Percentiles rank a stretch among this genome's conserved stretches.
These are phyloP conservation scores for Drosophila truncata DNA, from an alignment of 1,140 invertebrate species.

Conservation along the genomic window DNA sequence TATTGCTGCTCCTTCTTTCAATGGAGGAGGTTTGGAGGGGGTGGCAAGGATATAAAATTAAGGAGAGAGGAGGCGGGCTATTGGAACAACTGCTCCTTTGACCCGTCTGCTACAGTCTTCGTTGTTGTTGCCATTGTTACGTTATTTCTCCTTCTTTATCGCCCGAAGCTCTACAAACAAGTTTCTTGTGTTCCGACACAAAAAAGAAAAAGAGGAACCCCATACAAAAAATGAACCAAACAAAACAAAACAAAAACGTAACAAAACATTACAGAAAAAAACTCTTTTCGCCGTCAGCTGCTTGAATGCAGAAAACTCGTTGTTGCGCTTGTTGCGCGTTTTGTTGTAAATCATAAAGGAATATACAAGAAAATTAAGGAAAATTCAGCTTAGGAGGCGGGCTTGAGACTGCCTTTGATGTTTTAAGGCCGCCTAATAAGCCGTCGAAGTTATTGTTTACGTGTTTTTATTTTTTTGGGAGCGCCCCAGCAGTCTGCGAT, in stretches of 20 bases:
- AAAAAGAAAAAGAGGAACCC: conserved; percentile 14
- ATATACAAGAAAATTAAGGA: conserved; percentile 40
- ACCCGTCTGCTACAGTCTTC: conserved; percentile 62
- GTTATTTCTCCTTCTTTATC: conserved; percentile 58
- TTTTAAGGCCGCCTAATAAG: conserved; percentile 57
- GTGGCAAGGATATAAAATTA: conserved; percentile 1
- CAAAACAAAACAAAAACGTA: conserved; percentile 27
- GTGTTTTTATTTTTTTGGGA: conserved; percentile 13
- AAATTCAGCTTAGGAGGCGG: conserved; percentile 31
- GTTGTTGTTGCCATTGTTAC: conserved; percentile 64
- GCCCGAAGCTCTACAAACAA: conserved; percentile 71
- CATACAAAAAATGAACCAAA: conserved; percentile 25
- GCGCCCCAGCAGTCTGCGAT: conserved; percentile 15
- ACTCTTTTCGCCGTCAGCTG: conserved; percentile 63
- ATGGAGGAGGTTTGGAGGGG: not conserved
- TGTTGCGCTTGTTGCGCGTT: conserved; percentile 75
- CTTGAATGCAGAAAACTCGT: conserved; percentile 69
- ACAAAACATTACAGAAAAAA: conserved; percentile 40
- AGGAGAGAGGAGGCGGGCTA: not conserved
- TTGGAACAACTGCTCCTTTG: conserved; percentile 65
- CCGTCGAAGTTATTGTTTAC: conserved; percentile 33
- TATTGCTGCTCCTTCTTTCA: conserved; percentile 54
- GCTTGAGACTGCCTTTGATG: conserved; percentile 48
- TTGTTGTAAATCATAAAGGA: conserved; percentile 60
- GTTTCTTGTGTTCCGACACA: conserved; percentile 70